These are phyloP conservation scores for Apodemus speciosus DNA, from an alignment of 2,113 vertebrate species.

Conservation along the genomic window DNA sequence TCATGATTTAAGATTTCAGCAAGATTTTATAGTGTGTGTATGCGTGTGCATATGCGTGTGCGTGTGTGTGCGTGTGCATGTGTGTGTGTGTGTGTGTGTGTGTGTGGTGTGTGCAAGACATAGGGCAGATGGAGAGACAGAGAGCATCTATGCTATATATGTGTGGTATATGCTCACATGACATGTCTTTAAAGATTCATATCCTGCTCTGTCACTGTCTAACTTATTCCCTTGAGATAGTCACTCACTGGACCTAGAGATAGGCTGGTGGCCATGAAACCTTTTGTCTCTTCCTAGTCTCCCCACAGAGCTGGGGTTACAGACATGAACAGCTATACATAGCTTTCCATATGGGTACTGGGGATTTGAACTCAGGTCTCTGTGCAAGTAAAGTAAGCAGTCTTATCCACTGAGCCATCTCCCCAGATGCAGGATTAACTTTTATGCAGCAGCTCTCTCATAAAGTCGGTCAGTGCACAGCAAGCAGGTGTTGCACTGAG, in stretches of 20 bases:
- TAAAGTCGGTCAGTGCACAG: fast-evolving
- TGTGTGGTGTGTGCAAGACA: not conserved
- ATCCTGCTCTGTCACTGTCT: not conserved
- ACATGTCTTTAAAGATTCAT: too few relatives aligned
- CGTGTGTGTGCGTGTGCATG: not conserved
- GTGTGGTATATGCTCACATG: not conserved
- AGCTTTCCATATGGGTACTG: not conserved
- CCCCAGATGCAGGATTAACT: not conserved
- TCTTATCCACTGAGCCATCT: not conserved
- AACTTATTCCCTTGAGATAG: not conserved
- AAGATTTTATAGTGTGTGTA: not conserved
- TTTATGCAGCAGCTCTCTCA: not conserved
- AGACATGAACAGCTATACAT: not conserved
- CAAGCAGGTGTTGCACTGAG: not conserved
- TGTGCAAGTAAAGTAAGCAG: too few relatives aligned
- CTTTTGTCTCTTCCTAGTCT: not conserved
- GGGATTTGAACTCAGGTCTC: not conserved
- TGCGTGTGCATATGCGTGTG: not conserved
- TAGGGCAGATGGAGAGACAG: not conserved
- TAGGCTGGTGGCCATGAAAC: not conserved
- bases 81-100: not conserved
- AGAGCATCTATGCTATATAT: not conserved
- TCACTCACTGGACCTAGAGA: not conserved
- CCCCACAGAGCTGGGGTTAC: not conserved
- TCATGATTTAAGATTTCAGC: not conserved